Base-by-base conservation (phyloP, 2,113 vertebrate species). In the Vulpes vulpes region DNA sequence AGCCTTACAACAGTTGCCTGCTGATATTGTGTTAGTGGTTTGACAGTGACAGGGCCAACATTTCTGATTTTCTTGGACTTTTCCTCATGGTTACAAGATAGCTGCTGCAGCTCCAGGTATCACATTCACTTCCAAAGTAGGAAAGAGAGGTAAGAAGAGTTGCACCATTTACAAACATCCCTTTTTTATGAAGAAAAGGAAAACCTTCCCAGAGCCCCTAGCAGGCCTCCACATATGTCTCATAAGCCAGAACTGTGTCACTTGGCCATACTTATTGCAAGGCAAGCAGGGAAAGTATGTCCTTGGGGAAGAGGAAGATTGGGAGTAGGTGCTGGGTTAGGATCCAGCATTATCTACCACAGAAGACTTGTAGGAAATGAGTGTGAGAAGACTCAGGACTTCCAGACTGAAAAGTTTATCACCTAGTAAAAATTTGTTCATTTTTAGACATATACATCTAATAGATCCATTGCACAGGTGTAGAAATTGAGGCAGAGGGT, bases 131-230 rank as follows among this genome's bases (percentile, higher is more conserved):
- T 74, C 67, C 5, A 79, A 73, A 25, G 57, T 69, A 79, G 69
- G 51, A 83, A 27, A 81, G n/a, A 94, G 83, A 19, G 32, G 23
- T 43, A 84, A 85, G 93, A 38, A 80, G 55, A 65, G 9, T 73
- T 67, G 3, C 30, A 25, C 9, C 12, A 8, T 64, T 32, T 94
- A 23, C 32, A 43, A 62, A 49, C 23, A n/a, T n/a, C 32, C 32
- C 67, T n/a, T 49, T 93, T 95, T 92, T 49, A 51, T 95, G n/a
- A 80, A n/a, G 67, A 67, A 60, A 87, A 89, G 80, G 60, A 51
- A 92, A 85, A 35, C 38, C 59, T 91, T 67, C 30, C n/a, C n/a
- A 62, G 64, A 78, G 69, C 11, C 19, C 53, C 55, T 69, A 32
- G 23, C 12, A 89, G 53, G 38, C 20, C 1, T 57, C 65, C 11